Base-by-base conservation (phyloP, 2,888 invertebrate genomes). In the Cylloceria caligata region DNA sequence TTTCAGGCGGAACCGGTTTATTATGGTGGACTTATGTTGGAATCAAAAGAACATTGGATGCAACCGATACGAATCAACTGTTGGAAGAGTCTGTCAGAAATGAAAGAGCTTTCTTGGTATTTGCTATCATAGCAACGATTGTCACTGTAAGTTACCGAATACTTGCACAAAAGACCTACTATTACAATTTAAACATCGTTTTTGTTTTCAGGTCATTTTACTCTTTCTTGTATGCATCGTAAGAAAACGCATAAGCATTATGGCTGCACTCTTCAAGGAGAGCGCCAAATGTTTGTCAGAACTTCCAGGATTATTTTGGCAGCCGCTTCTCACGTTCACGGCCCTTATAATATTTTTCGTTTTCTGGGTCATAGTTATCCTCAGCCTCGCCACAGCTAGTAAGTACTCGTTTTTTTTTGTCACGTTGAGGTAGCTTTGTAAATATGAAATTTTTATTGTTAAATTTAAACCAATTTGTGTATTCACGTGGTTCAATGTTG, bases 1-100 rank as follows among this genome's bases (percentile, higher is more conserved):
- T 86, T 89, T 36, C 62, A 94, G 93, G 84, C 49, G 96, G 97
- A 1, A 97, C 98, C 21, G 95, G 93, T 13, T 94, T 97, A 39
- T 93, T 98, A 19, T 99, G 99, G 99, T 97, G 97, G 94, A 97
- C 97, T 0, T 98, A 98, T 89, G 95, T 95, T 87, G 96, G 96
- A 87, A 95, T 98, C 45, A 96, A 95, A 87, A 94, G 94, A 80
- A 94, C 95, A 84, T 94, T 96, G 79, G 95, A 96, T 88, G 91
- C 92, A 77, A 94, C 93, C 11, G 93, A 94, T 74, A 86, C 90
- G 68, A 92, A 91, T 80, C 93, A 93, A 89, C 87, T 94, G 45
- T 88, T 98, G 73, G 95, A 97, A 92, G 97, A 98, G 93, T 96
- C 97, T 71, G 94, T 96, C 39, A 95, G 96, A 89, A 98, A 98